phyloP scores from a whole-genome alignment of 2,888 invertebrate genomes.

The Meteorus colon region DNA sequence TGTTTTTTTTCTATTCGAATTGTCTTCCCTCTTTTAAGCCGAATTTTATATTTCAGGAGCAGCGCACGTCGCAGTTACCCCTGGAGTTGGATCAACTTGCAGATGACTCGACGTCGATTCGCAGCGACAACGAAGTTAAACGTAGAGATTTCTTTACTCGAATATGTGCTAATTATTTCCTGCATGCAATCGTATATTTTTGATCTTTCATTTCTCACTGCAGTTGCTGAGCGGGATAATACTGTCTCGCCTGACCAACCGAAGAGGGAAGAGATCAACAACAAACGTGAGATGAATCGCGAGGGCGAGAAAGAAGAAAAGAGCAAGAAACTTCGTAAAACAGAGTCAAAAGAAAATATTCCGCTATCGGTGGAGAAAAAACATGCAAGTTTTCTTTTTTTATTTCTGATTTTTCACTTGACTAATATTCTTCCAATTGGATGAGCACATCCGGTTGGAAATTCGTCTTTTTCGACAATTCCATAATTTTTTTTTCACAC shows the following conservation, averaged over 20 bases:
- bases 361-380: slow-evolving; percentile 68
- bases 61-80: slow-evolving; percentile 91
- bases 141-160: slow-evolving; percentile 74
- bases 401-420: too few relatives aligned
- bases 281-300: slow-evolving; percentile 71
- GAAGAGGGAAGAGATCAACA: slow-evolving; percentile 69
- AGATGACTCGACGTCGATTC: slow-evolving; percentile 91
- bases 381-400: slow-evolving; percentile 58
- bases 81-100: slow-evolving; percentile 85
- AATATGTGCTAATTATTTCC: slow-evolving; percentile 6
- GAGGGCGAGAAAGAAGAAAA: slow-evolving; percentile 71
- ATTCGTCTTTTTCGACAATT: slow-evolving; percentile 28
- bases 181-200: neutral
- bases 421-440: too few relatives aligned
- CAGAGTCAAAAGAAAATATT: slow-evolving; percentile 71
- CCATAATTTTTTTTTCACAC: slow-evolving; percentile 16
- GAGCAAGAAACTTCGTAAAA: slow-evolving; percentile 71
- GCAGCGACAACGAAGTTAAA: slow-evolving; percentile 88
- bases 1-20: slow-evolving; percentile 5
- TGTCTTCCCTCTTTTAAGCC: slow-evolving; percentile 42
- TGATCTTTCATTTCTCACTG: slow-evolving; percentile 46
- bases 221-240: slow-evolving; percentile 73
- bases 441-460: neutral
- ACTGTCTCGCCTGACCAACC: slow-evolving; percentile 66
- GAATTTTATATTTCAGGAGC: slow-evolving; percentile 79